These are phyloP conservation scores for Pseudomyrmex cubaensis DNA, from an alignment of 1,140 invertebrate species.

Conservation along the genomic window DNA sequence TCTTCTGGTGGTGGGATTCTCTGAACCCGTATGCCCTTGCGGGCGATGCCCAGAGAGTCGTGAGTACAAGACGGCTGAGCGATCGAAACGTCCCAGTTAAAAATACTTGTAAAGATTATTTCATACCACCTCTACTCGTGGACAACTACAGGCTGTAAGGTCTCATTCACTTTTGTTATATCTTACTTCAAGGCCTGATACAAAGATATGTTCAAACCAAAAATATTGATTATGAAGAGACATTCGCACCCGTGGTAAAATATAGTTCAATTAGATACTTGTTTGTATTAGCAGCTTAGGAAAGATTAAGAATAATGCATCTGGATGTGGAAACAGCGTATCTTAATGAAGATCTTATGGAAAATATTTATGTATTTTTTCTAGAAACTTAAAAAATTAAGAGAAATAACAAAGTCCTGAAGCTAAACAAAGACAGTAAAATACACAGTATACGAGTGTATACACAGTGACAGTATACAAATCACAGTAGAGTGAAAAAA, in stretches of 20 bases:
- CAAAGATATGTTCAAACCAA: neutral
- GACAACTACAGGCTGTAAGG: no score
- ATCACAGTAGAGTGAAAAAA: neutral
- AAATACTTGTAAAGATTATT: no score
- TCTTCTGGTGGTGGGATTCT: no score
- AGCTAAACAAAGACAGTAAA: slow-evolving; percentile 13
- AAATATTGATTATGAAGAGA: neutral
- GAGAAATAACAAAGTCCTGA: neutral
- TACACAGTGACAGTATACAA: neutral
- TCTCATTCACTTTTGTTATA: no score
- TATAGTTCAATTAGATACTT: slow-evolving; percentile 3
- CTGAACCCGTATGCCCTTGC: no score
- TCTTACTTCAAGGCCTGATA: no score
- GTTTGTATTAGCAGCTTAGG: neutral
- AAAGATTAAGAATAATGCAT: neutral
- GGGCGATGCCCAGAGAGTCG: no score
- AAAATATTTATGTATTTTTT: neutral
- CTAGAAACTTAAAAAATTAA: neutral
- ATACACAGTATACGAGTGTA: no score
- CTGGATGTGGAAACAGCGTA: slow-evolving; percentile 2
- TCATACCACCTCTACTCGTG: no score
- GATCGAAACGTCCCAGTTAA: no score
- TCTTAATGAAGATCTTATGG: neutral
- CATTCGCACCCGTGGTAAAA: neutral
- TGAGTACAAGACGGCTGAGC: no score